Percentiles rank a stretch among this genome's conserved stretches.
Conservation (phyloP, 2,113 vertebrate species). For the Tyto alba region DNA sequence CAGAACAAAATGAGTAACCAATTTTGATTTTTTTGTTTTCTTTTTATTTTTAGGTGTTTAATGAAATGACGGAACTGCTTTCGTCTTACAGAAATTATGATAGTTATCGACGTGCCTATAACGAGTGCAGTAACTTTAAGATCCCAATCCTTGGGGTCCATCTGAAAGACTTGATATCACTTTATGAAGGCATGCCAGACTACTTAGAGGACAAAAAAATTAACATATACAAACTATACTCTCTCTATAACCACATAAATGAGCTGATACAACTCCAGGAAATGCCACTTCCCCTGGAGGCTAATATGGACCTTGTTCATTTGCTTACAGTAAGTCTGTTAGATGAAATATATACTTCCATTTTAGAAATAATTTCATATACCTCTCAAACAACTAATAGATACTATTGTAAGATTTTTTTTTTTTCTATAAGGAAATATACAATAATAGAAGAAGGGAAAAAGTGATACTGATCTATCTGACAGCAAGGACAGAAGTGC, state of each 20-base stretch:
- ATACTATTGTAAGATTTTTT: neutral
- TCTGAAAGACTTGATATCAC: constrained; percentile 92
- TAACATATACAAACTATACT: constrained; percentile 90
- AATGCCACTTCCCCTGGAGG: constrained; percentile 84
- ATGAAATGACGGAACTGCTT: constrained; percentile 95
- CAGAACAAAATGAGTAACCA: neutral
- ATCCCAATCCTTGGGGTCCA: constrained; percentile 95
- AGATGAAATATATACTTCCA: neutral
- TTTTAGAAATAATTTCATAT: neutral
- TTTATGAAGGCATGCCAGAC: constrained; percentile 91
- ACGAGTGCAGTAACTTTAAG: constrained; percentile 85
- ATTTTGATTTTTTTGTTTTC: neutral
- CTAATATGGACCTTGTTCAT: constrained; percentile 95
- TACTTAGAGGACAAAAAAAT: constrained; percentile 89
- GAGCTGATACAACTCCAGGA: constrained; percentile 92
- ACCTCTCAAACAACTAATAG: neutral
- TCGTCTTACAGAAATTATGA: constrained; percentile 93
- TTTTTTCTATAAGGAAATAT: neutral
- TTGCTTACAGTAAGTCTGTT: constrained; percentile 83
- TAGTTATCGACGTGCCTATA: constrained; percentile 89
- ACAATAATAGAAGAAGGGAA: neutral
- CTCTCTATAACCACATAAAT: constrained; percentile 89
- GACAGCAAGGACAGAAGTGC: neutral
- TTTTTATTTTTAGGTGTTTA: constrained; percentile 79
- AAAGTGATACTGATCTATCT: neutral